Evolutionary conservation across 1,140 invertebrate genomes (phyloP).

Genomic region (Dryas iulia): DNA sequence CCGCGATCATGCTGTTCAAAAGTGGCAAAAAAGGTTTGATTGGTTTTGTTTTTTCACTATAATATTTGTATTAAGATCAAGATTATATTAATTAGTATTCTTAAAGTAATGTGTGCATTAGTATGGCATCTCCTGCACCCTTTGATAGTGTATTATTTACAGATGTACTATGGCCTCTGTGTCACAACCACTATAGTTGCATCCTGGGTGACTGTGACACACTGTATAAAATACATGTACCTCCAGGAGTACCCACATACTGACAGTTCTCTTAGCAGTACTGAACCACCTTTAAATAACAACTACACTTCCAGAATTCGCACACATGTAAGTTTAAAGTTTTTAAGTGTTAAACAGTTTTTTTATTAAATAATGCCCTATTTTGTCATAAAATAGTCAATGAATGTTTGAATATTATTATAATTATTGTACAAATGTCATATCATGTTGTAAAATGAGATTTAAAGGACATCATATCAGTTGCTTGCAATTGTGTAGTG

Average conservation of each 20-base stretch:
- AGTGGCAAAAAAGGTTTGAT: conserved; percentile 83
- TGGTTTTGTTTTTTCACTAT: neutral
- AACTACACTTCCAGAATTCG: conserved; percentile 51
- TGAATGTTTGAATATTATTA: too few relatives aligned
- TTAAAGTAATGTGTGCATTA: conserved; percentile 19
- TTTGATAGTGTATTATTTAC: conserved; percentile 56
- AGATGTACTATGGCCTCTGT: conserved; percentile 93
- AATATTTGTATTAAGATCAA: neutral
- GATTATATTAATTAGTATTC: conserved; percentile 17
- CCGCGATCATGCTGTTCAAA: conserved; percentile 85
- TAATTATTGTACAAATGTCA: too few relatives aligned
- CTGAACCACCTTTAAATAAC: conserved; percentile 44
- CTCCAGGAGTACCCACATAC: conserved; percentile 74
- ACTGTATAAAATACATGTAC: conserved; percentile 93
- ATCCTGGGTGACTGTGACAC: conserved; percentile 94
- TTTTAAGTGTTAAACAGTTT: too few relatives aligned
- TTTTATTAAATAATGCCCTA: too few relatives aligned
- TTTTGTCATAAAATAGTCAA: too few relatives aligned
- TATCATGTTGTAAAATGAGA: too few relatives aligned
- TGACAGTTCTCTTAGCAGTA: conserved; percentile 50
- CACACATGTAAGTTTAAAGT: conserved; percentile 49
- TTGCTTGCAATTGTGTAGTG: too few relatives aligned
- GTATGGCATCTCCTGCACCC: conserved; percentile 12
- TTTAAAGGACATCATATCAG: too few relatives aligned
- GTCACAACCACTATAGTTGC: conserved; percentile 91